Evolutionary conservation across 2,113 vertebrate genomes (phyloP).

Genomic region (Archilochus colubris): DNA sequence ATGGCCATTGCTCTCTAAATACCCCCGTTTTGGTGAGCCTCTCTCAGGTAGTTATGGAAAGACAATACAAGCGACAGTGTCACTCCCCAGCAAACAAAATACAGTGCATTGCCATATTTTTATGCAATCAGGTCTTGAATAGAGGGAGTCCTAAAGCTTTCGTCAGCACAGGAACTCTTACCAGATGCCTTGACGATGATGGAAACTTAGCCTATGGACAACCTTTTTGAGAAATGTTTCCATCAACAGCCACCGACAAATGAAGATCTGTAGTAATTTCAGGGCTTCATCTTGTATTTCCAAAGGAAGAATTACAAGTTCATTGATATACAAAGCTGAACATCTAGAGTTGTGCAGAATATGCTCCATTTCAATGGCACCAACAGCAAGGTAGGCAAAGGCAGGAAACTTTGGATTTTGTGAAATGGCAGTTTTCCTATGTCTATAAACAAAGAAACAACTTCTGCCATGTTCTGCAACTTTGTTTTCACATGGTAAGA

Average conservation of each 20-base stretch:
- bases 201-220: background rate
- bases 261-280: background rate
- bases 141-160: background rate
- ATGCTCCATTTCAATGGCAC: background rate
- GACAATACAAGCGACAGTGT: background rate
- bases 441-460: background rate
- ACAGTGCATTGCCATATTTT: background rate
- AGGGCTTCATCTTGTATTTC: background rate
- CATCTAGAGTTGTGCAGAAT: background rate
- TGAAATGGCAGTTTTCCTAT: background rate
- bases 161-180: background rate
- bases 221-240: background rate
- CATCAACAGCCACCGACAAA: background rate
- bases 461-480: background rate
- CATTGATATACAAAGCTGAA: background rate
- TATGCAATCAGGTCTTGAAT: background rate
- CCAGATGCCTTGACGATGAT: background rate
- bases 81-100: background rate
- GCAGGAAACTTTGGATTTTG: background rate
- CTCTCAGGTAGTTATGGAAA: background rate
- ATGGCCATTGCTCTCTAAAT: background rate
- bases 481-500: background rate
- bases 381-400: background rate
- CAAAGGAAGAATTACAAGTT: background rate
- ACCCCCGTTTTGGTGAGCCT: background rate